Base-by-base conservation (phyloP, 2,797 vertebrate genomes). In the Chrysocyon brachyurus region DNA sequence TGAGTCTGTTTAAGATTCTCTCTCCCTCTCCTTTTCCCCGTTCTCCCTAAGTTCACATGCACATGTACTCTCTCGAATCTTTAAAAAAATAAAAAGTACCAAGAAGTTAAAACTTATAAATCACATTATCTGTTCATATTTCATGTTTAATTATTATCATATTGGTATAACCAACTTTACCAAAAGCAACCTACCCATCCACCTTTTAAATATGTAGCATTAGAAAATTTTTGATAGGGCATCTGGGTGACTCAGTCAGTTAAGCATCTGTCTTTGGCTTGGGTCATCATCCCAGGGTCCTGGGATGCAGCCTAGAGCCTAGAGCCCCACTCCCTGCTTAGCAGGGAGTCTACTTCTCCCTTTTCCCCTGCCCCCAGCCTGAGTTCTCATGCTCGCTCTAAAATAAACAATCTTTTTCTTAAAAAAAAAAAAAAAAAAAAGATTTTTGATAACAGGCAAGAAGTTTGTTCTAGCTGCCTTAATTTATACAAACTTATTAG, bases 111-210 rank as follows among this genome's bases (percentile, higher is more conserved):
- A 72, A 92, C 31, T 40, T 79, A 40, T 21, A 46, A 85, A 59
- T 26, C 59, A 83, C 72, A 2, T 77, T 70, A n/a, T 79, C 49
- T 94, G 70, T 61, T 24, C 17, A 54, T 52, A 79, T 40, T 66
- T 94, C 40, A 82, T 19, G 26, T 78, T 90, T 56, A 81, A 59
- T 64, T 84, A 87, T 96, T 87, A 96, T 63, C 17, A 75, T 24
- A 84, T 0, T 77, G 8, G 40, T 63, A 77, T 26, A 82, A 77
- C 94, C 93, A 84, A 94, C 40, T 92, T 78, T 78, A 96, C 16
- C 56, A 93, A 72, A 3, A 68, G 33, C 16, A 54, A 85, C 12
- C 56, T 63, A 54, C 2, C 1, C 22, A 61, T 56, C 54, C 33
- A 77, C 19, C 26, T 82, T 96, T 89, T 33, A 96, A 81, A 89